Percentiles rank a stretch among this genome's conserved stretches.
Evolutionary conservation across 2,113 vertebrate species (phyloP).

Genomic region (Taurulus bubalis): DNA sequence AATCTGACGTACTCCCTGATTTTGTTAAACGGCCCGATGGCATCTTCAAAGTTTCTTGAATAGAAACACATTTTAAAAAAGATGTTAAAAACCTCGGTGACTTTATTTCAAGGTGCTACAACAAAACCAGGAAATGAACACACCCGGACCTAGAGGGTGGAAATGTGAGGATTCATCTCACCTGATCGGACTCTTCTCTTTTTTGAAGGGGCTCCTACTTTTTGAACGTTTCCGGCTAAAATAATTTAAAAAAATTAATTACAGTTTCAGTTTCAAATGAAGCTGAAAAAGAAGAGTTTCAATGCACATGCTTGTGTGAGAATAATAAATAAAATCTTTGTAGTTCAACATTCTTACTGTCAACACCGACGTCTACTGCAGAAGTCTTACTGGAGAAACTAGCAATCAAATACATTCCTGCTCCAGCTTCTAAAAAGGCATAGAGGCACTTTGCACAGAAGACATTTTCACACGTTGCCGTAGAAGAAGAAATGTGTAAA

Average conservation of each 20-base stretch:
- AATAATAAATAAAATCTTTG: background rate
- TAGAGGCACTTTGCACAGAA: background rate
- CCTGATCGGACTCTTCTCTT: constrained; percentile 98
- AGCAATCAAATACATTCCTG: background rate
- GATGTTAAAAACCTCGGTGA: constrained; percentile 9
- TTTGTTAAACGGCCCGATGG: constrained; percentile 6
- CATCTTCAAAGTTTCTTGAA: constrained; percentile 12
- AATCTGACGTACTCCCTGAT: background rate
- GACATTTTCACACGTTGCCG: constrained; percentile 4
- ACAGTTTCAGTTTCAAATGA: background rate
- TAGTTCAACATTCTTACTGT: background rate
- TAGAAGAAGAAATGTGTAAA: background rate
- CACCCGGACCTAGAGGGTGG: background rate
- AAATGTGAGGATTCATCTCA: constrained; percentile 64
- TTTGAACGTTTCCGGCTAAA: constrained; percentile 89
- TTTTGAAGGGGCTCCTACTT: constrained; percentile 95
- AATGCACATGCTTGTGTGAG: background rate
- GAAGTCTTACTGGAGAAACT: no score
- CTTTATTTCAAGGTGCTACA: background rate
- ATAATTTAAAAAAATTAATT: constrained; percentile 31
- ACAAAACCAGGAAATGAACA: background rate
- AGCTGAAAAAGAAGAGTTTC: background rate
- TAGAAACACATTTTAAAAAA: background rate
- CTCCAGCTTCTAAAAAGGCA: background rate
- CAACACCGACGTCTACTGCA: background rate